Evolutionary conservation across 2,888 invertebrate genomes (phyloP).

Genomic region (Falcaria lacertinaria): DNA sequence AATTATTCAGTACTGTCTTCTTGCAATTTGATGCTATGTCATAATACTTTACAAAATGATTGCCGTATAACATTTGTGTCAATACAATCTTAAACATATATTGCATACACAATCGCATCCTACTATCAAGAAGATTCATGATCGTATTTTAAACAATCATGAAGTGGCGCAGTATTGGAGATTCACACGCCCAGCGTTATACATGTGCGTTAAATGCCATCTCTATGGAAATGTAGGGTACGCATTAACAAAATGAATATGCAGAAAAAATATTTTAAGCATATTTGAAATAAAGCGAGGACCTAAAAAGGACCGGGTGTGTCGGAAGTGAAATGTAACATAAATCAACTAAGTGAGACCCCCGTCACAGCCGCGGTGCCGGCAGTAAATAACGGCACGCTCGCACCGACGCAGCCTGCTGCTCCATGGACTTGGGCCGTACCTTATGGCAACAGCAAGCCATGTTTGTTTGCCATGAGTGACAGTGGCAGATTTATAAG

Average conservation of each 20-base stretch:
- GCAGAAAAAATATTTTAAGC: conserved; percentile 8
- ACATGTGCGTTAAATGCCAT: background rate
- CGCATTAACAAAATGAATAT: conserved; percentile 11
- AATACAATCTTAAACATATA: too few species aligned
- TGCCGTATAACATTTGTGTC: too few species aligned
- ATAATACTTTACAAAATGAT: too few species aligned
- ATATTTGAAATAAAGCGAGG: conserved; percentile 9
- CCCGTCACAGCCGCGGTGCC: conserved; percentile 48
- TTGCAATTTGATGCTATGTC: too few species aligned
- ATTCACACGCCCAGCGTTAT: background rate
- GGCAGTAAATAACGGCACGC: conserved; percentile 55
- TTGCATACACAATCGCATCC: background rate
- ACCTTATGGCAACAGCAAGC: too few species aligned
- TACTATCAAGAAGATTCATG: background rate
- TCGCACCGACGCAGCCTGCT: conserved; percentile 31
- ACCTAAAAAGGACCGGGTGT: conserved; percentile 32
- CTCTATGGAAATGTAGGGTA: conserved; percentile 2
- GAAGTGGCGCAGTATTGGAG: background rate
- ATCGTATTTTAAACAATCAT: background rate
- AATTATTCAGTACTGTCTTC: too few species aligned
- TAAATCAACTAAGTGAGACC: conserved; percentile 67
- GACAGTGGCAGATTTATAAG: too few species aligned
- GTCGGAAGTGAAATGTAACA: conserved; percentile 62
- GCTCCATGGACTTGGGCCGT: conserved; percentile 4
- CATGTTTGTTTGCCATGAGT: too few species aligned